Evolutionary conservation across 2,888 invertebrate species (phyloP).

Genomic region (Asteroscopus sphinx): DNA sequence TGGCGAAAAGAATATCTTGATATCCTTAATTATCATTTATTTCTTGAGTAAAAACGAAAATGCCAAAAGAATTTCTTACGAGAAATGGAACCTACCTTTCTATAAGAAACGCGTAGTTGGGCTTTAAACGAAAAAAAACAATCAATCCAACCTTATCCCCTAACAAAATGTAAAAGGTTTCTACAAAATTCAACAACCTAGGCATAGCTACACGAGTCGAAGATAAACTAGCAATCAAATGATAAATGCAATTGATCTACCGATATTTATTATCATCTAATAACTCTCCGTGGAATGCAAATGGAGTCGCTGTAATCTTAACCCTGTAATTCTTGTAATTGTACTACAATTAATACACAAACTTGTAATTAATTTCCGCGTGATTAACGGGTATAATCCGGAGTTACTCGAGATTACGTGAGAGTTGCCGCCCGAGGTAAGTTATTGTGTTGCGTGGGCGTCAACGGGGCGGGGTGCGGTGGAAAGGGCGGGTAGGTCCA

Average conservation of each 20-base stretch:
- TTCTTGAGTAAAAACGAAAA: no score
- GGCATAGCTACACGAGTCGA: neutral
- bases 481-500: slow-evolving; percentile 71
- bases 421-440: slow-evolving; percentile 82
- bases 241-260: neutral
- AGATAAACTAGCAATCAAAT: neutral
- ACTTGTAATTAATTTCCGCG: slow-evolving; percentile 89
- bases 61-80: no score
- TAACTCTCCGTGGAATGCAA: slow-evolving; percentile 33
- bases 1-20: no score
- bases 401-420: slow-evolving; percentile 88
- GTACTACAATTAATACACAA: slow-evolving; percentile 88
- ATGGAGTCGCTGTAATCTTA: slow-evolving; percentile 63
- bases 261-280: slow-evolving; percentile 30
- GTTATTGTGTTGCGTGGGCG: slow-evolving; percentile 84
- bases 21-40: no score
- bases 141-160: no score
- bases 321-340: slow-evolving; percentile 84
- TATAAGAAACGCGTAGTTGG: no score
- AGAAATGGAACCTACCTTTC: no score
- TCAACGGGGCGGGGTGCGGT: slow-evolving; percentile 62
- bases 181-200: no score
- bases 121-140: no score
- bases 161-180: no score
- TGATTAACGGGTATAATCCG: slow-evolving; percentile 89